Evolutionary conservation across 2,888 invertebrate genomes (phyloP).

Genomic region (Coecobrya sp.): DNA sequence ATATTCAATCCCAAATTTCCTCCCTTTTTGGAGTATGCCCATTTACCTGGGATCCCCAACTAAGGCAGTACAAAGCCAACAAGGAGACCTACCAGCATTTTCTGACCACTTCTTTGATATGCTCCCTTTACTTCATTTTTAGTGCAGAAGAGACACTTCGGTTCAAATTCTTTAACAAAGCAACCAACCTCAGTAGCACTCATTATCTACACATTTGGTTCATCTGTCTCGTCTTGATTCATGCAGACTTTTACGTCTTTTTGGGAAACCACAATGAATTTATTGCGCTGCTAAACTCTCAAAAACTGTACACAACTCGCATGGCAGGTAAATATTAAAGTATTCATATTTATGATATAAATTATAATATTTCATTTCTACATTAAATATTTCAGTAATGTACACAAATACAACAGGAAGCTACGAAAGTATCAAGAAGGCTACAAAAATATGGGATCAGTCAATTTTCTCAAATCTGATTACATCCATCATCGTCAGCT

Average conservation of each 20-base stretch:
- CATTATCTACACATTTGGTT: background rate
- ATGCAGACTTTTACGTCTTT: background rate
- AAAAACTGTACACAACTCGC: background rate
- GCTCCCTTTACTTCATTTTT: background rate
- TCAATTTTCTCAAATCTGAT: background rate
- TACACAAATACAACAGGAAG: background rate
- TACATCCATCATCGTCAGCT: background rate
- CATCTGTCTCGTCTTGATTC: background rate
- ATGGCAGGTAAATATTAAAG: slow-evolving; percentile 12
- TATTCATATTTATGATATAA: background rate
- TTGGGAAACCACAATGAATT: background rate
- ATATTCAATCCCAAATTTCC: background rate
- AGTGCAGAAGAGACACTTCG: background rate
- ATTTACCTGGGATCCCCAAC: slow-evolving; percentile 16
- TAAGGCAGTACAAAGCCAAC: background rate
- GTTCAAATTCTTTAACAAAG: background rate
- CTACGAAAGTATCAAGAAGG: no score
- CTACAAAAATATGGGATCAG: background rate
- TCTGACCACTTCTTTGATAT: background rate
- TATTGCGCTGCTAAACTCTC: background rate
- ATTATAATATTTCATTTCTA: background rate
- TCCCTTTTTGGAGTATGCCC: background rate
- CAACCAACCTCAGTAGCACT: background rate
- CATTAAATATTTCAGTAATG: background rate
- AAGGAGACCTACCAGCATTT: background rate